Conservation (phyloP, 2,797 vertebrate genomes). For the Iguana delicatissima region DNA sequence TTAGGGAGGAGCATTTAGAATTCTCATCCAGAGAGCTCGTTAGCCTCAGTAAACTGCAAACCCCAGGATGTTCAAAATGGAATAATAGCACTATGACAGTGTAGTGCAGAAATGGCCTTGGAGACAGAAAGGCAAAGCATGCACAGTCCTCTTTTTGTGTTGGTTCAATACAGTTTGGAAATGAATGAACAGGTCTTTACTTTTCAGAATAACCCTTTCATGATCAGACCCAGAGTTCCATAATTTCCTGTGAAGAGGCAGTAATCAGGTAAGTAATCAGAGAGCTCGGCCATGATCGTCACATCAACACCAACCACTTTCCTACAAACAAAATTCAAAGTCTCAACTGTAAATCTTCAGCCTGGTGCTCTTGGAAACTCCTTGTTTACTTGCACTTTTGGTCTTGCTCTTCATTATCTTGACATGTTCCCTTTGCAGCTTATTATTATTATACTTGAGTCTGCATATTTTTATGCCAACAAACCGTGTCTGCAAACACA, state of each 20-base stretch:
- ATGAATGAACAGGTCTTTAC: neutral
- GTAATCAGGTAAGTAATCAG: neutral
- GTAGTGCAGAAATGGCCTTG: neutral
- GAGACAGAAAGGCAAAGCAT: too few species aligned
- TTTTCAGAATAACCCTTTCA: constrained; percentile 6
- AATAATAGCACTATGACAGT: too few species aligned
- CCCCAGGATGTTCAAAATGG: too few species aligned
- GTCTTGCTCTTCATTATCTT: constrained; percentile 45
- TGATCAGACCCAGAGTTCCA: neutral
- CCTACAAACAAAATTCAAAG: constrained; percentile 10
- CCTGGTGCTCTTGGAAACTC: constrained; percentile 33
- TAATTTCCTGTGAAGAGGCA: neutral
- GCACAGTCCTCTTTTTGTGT: neutral
- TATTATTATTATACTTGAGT: constrained; percentile 42
- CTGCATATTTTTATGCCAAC: constrained; percentile 42
- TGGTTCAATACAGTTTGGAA: neutral
- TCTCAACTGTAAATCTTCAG: constrained; percentile 17
- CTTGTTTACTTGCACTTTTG: constrained; percentile 50
- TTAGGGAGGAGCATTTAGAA: too few species aligned
- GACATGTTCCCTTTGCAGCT: constrained; percentile 16
- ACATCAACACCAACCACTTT: neutral
- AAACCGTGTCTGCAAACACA: constrained; percentile 2
- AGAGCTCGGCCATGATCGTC: neutral
- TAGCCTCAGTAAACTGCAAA: too few species aligned
- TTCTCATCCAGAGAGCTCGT: too few species aligned